Evolutionary conservation across 1,140 invertebrate species (phyloP).

Genomic region (Zaprionus davidi): DNA sequence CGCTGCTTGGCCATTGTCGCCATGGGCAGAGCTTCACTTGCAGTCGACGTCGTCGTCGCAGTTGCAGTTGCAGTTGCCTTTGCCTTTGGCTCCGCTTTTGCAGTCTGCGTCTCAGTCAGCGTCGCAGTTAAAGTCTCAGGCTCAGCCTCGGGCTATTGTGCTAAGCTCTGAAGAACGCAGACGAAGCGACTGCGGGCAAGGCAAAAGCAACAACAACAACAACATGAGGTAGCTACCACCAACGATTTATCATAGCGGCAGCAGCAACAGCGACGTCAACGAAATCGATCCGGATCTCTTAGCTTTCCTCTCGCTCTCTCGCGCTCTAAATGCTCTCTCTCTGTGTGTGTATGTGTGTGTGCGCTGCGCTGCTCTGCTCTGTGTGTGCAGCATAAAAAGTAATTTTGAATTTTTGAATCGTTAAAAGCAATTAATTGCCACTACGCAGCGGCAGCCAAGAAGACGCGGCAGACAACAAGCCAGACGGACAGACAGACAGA

Average conservation of each 20-base stretch:
- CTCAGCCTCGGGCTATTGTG: conserved; percentile 61
- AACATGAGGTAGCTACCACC: conserved; percentile 57
- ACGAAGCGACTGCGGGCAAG: conserved; percentile 31
- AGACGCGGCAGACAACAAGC: conserved; percentile 32
- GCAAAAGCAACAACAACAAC: conserved; percentile 47
- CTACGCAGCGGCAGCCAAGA: conserved; percentile 70
- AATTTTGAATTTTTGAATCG: conserved; percentile 83
- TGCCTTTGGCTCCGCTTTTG: not conserved
- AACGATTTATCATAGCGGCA: conserved; percentile 78
- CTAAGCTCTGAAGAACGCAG: conserved; percentile 55
- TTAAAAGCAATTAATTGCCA: conserved; percentile 83
- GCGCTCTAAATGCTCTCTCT: conserved; percentile 2
- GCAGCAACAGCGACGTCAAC: conserved; percentile 66
- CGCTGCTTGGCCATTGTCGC: conserved; percentile 71
- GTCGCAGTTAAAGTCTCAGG: conserved; percentile 1
- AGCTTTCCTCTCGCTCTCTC: conserved; percentile 28
- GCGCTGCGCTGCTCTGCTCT: conserved; percentile 34
- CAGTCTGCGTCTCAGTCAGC: not conserved
- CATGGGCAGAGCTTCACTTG: conserved; percentile 31
- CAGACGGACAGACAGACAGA: conserved; percentile 32
- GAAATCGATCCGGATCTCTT: conserved; percentile 79
- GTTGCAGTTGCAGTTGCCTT: conserved; percentile 9
- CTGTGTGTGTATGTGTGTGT: conserved; percentile 11
- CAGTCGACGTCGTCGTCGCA: not conserved
- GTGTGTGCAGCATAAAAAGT: conserved; percentile 74